Base-by-base conservation (phyloP, 2,797 vertebrate species). In the Sebastes vulpes region DNA sequence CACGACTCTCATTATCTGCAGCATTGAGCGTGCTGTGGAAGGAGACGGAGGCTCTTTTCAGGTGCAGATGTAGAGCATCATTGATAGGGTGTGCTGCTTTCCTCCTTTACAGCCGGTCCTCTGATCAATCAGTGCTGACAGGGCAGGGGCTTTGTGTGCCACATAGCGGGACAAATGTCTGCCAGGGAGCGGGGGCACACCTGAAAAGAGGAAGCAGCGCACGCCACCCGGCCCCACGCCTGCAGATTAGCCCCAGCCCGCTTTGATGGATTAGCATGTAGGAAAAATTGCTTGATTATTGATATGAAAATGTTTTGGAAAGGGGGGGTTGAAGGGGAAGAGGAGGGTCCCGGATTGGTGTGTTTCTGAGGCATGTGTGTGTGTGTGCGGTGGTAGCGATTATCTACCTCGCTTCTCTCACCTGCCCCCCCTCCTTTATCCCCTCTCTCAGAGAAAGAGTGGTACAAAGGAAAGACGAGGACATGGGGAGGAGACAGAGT, bases 191-290 rank as follows among this genome's bases (percentile, higher is more conserved):
- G 92, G 95, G 42, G 96, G 97, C 97, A 97, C 97, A 98, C 98
- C 98, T 98, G 97, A 97, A 99, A 92, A 87, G 91, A 88, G 81
- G 89, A 90, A 88, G 90, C 77, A 20, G 69, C 83, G 61, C 68
- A 56, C 75, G 61, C 75, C 82, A 80, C 84, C 84, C 88, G 74
- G 74, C 78, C 84, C 83, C 84, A 81, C 56, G 63, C 82, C 84
- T 65, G 86, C 96, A 97, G 98, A 99, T 99, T 99, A 99, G 97
- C 97, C 95, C 94, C 96, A 96, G 96, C 96, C 94, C 94, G 97
- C 97, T 98, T 98, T 98, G 98, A 98, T 98, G 98, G 98, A 99
- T 99, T 99, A 99, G 97, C 97, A 98, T 97, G 97, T 97, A 96
- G 95, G 95, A 95, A 96, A 98, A 99, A 98, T 98, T 98, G 97